Base-by-base conservation (phyloP, 2,797 vertebrate genomes). In the Onychomys leucogaster region DNA sequence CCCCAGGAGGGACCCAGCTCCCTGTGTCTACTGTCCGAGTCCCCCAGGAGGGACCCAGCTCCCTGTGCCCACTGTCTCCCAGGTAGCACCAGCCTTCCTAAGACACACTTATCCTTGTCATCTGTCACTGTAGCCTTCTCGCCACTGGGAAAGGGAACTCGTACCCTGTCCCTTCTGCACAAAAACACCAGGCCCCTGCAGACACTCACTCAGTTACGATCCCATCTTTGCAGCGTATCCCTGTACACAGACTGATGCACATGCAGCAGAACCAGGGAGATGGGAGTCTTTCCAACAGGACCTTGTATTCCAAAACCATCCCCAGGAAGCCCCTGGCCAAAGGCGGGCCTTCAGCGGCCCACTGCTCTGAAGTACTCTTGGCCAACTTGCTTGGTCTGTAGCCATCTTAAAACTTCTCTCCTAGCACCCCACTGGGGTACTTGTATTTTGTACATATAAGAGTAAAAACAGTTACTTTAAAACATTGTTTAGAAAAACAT, bases 401-500 rank as follows among this genome's bases (percentile, higher is more conserved):
- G 89, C 10, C 1, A 41, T 43, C 13, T 81, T 61, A 81, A 90
- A 57, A 34, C 57, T 0, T 77, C 23, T 82, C 94, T 32, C 63
- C 19, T 37, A 41, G 13, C 46, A 81, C 8, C 86, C 41, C 76
- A 1, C 7, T 25, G 46, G 77, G 27, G 91, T 6, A 63, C 19
- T 32, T 89, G 65, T 41, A 17, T 92, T 95, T 78, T 6, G 9
- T 14, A 27, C 93, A 89, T 88, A 82, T 71, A 16, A 92, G 97
- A 93, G 0, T 0, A 69, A 89, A 89, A 80, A 71, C 23, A 19
- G 96, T 61, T 96, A 29, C 90, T 94, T 85, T 8, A 61, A 94
- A 89, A 90, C 63, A 93, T 76, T 83, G 77, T 92, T 95, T 89
- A 89, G 46, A 96, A 59, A n/a, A 95, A 97, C 90, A 46, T 27